Conservation (phyloP, 2,888 invertebrate species). For the Cephus rjabovi region DNA sequence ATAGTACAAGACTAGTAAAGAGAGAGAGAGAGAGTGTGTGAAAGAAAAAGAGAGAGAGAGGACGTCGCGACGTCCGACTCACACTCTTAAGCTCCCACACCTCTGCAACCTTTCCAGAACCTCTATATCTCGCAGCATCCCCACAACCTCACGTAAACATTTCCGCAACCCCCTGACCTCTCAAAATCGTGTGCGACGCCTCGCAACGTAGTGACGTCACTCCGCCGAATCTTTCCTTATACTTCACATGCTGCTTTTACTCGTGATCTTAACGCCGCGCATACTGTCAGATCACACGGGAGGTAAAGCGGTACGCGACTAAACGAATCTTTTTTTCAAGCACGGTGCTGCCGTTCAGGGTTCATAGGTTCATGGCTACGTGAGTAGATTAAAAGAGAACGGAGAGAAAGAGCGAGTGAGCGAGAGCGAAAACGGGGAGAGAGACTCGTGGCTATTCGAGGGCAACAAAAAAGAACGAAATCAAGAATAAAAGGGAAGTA, state of each 20-base stretch:
- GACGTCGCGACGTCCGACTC: background rate
- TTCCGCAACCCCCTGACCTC: no score
- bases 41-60: background rate
- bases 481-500: slow-evolving; percentile 13
- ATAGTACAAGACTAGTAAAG: slow-evolving; percentile 1
- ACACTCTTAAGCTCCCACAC: background rate
- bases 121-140: background rate
- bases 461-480: background rate
- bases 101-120: background rate
- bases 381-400: background rate
- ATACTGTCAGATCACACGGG: background rate
- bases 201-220: background rate
- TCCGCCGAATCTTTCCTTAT: background rate
- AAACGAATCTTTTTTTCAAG: background rate
- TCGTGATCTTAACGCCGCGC: background rate
- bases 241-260: background rate
- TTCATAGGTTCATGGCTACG: background rate
- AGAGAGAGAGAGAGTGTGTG: background rate
- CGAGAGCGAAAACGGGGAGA: background rate
- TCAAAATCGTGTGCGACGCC: background rate
- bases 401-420: slow-evolving; percentile 1
- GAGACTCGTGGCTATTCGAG: background rate
- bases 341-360: background rate
- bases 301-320: background rate
- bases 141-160: background rate